Evolutionary conservation across 2,113 vertebrate genomes (phyloP).

Genomic region (Sorex fumeus): DNA sequence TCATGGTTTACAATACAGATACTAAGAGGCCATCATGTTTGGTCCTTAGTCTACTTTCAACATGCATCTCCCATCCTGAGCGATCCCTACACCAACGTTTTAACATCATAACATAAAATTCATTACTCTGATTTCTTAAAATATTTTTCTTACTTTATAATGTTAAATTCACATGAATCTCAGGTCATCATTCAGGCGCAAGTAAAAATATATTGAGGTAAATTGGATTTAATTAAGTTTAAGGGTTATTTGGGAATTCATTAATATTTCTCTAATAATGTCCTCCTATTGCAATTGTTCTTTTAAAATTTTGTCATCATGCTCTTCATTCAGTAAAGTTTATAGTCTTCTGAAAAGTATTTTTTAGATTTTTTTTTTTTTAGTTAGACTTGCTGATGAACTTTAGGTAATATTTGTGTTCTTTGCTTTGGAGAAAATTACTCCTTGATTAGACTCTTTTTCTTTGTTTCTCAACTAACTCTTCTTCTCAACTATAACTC

Average conservation of each 20-base stretch:
- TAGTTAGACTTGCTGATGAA: background rate
- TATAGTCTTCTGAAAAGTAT: background rate
- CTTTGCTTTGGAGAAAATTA: conserved; percentile 1
- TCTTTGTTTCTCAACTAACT: background rate
- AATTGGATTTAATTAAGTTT: background rate
- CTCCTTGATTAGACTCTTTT: background rate
- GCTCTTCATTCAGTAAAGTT: background rate
- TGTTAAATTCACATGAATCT: conserved; percentile 31
- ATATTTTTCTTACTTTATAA: background rate
- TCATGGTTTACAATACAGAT: too few relatives aligned
- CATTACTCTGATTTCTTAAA: conserved; percentile 14
- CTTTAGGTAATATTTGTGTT: background rate
- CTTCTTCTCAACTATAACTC: background rate
- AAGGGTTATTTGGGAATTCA: background rate
- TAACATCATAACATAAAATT: background rate
- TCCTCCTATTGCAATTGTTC: background rate
- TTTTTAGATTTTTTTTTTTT: background rate
- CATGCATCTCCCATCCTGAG: too few relatives aligned
- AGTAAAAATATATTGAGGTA: conserved; percentile 3
- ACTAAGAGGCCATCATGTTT: too few relatives aligned
- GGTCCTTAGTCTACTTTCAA: too few relatives aligned
- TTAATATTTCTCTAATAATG: background rate
- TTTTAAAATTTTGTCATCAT: background rate
- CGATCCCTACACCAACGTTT: background rate
- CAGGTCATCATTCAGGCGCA: background rate